Evolutionary conservation across 2,888 invertebrate species (phyloP), one percentile per base, ranked within the genome.

Genomic region (Pristionchus japonicus): DNA sequence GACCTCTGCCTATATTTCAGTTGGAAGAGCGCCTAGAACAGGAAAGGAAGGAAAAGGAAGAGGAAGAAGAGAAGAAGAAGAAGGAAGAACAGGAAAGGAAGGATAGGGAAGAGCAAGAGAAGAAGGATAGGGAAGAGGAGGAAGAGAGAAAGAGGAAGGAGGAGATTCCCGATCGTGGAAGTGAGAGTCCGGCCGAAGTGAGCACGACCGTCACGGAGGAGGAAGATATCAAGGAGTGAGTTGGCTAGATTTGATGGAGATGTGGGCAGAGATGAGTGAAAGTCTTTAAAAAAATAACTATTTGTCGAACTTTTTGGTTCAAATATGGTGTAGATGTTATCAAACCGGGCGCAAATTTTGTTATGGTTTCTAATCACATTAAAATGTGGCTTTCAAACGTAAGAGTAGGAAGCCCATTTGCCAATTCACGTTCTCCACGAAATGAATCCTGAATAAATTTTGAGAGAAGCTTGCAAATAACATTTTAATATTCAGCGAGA

Each of bases 181-280:
- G 77, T 77, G 77, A 77, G 43, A 77, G 77, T 34, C 57, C 86
- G 15, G 70, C 49, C 23, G 86, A 86, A 86, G 86, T 86, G 31
- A 86, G 70, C 70, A 86, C 86, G 0, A 86, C 86, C 37, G 49
- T 70, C 15, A 47, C 31, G 20, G 86, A 70, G 70, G 86, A 86
- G 31, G 43, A 23, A 13, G 82, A 83, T 83, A 49, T 3, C 6
- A 83, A 83, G 52, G 37, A 52, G 82, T 83, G n/a, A 52, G 52
- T 83, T 37, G 31, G 37, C 13, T 70, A 7, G 34, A 37, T 1
- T 61, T n/a, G n/a, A n/a, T n/a, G n/a, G n/a, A n/a, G n/a, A n/a
- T n/a, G n/a, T n/a, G n/a, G n/a, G n/a, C n/a, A n/a, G n/a, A n/a
- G n/a, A n/a, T n/a, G n/a, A n/a, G n/a, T n/a, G n/a, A n/a, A n/a